These are phyloP conservation scores for Megaustenia siamemsis DNA, from an alignment of 2,888 invertebrate genomes.

Conservation along the genomic window DNA sequence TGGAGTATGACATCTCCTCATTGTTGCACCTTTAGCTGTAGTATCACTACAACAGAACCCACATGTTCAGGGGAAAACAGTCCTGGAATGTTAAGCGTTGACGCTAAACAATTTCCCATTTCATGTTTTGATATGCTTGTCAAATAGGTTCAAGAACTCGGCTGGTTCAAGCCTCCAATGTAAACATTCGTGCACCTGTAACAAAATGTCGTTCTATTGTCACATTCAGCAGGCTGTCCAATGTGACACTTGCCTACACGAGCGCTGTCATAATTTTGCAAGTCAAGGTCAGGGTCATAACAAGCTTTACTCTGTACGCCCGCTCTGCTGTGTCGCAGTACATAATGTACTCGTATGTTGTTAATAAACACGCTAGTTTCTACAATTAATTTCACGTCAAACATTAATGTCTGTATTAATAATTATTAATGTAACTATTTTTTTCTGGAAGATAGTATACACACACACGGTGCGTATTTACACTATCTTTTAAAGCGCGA, in stretches of 20 bases:
- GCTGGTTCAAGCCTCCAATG: not conserved
- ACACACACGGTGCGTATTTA: no score
- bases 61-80: not conserved
- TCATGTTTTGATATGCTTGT: not conserved
- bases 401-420: no score
- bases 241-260: not conserved
- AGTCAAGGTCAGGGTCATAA: no score
- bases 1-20: not conserved
- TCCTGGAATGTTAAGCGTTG: not conserved
- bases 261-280: no score
- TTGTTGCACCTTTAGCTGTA: not conserved
- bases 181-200: not conserved
- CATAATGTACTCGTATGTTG: no score
- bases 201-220: not conserved
- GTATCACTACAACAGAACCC: not conserved
- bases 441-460: no score
- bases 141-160: not conserved
- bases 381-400: no score
- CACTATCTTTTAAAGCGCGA: no score
- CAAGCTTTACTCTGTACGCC: no score
- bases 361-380: no score
- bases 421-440: no score
- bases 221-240: not conserved
- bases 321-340: no score
- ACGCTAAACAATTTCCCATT: not conserved